These are phyloP conservation scores for Paramuricea clavata DNA, from an alignment of 92 coral and sea anemone genomes.

Conservation along the genomic window DNA sequence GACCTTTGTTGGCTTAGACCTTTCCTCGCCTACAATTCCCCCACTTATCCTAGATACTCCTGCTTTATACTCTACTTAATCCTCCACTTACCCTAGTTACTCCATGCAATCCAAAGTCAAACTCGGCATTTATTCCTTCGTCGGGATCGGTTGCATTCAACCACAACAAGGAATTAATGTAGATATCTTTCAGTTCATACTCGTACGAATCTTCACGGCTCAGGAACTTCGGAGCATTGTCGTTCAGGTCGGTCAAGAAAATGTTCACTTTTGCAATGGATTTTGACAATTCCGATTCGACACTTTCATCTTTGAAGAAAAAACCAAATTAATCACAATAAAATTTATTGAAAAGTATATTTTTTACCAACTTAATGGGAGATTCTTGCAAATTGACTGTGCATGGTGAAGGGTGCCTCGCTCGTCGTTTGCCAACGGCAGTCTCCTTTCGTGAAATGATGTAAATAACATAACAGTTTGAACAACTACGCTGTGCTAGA, in stretches of 20 bases:
- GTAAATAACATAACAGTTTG: no score
- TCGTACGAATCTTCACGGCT: conserved; percentile 65
- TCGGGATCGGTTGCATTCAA: conserved; percentile 85
- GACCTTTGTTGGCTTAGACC: no score
- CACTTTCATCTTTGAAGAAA: conserved; percentile 65
- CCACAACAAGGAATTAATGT: conserved; percentile 61
- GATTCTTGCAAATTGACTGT: no score
- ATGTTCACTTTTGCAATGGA: conserved; percentile 83
- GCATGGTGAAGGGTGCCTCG: no score
- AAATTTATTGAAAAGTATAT: no score
- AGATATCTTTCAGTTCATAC: conserved; percentile 62
- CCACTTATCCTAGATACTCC: background rate
- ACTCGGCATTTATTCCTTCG: conserved; percentile 78
- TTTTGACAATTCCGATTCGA: conserved; percentile 52
- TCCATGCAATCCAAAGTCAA: conserved; percentile 77
- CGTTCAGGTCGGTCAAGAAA: conserved; percentile 79
- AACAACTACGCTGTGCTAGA: no score
- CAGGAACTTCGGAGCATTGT: conserved; percentile 82
- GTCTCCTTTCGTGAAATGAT: no score
- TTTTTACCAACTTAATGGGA: no score
- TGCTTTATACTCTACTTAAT: no score
- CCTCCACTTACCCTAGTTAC: conserved; percentile 77
- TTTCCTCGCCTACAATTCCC: no score
- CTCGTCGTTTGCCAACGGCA: no score
- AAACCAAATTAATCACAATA: background rate